These are phyloP conservation scores for Hoplias malabaricus DNA, from an alignment of 2,113 vertebrate genomes.

Conservation along the genomic window DNA sequence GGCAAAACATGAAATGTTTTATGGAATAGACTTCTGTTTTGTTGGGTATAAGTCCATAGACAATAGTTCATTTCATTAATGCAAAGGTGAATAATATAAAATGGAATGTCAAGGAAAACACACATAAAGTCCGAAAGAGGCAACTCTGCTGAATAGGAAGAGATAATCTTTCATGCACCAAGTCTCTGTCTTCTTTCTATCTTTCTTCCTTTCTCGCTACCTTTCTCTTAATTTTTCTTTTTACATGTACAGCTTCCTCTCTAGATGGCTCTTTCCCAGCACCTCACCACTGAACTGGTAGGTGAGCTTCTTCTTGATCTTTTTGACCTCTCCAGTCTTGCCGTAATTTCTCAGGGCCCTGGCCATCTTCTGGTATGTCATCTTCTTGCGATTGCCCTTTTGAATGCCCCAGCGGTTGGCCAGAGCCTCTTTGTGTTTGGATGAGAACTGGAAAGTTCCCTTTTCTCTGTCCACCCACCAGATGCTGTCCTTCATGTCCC, in stretches of 20 bases:
- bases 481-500: conserved; percentile 99
- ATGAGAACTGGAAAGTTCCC: conserved; percentile 98
- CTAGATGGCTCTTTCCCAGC: conserved; percentile 82
- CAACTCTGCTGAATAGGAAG: conserved; percentile 22
- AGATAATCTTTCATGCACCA: background rate
- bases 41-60: background rate
- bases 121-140: conserved; percentile 28
- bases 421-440: conserved; percentile 96
- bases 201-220: background rate
- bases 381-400: conserved; percentile 99
- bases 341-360: conserved; percentile 96
- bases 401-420: conserved; percentile 97
- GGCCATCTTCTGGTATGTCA: conserved; percentile 99
- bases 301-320: conserved; percentile 98
- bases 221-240: too few species aligned
- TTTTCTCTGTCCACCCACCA: conserved; percentile 99
- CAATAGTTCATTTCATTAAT: conserved; percentile 45
- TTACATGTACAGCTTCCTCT: conserved; percentile 85
- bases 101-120: conserved; percentile 9
- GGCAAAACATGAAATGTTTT: background rate
- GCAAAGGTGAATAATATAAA: conserved; percentile 42
- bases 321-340: conserved; percentile 97
- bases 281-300: conserved; percentile 99
- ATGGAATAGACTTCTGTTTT: background rate
- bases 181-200: background rate